Base-by-base conservation (phyloP, 2,888 invertebrate species). In the Leucophora obtusa region DNA sequence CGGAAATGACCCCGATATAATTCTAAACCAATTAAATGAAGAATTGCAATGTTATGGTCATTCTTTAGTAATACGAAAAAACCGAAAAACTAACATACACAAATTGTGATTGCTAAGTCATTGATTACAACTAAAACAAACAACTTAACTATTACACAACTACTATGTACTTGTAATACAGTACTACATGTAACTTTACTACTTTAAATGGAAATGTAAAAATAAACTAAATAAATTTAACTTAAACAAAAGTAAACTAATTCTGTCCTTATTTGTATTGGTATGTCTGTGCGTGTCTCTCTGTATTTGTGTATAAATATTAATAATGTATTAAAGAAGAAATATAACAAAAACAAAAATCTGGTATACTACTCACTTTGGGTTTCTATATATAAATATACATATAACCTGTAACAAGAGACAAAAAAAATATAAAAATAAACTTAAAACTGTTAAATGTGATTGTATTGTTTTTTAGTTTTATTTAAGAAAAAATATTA, bases 401-500 rank as follows among this genome's bases (percentile, higher is more conserved):
- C 3, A 50, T 70, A 68, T 77, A 62, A 70, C 65, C 70, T 66
- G 81, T 43, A 75, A 47, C 28, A 65, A 53, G 35, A 54, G 47
- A 60, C 63, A 50, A 28, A 58, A 62, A 68, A 43, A 24, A 51
- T 11, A 53, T 7, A 63, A 47, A 65, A 18, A 6, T 51, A 63
- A 43, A 60, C 7, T 56, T 21, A 17, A 56, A 73, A 59, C 73
- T 73, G 70, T 70, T 81, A 81, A 81, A 77, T 81, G 81, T 81
- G 81, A 81, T 81, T 73, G 65, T 73, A 77, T 70, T 77, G 59
- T 70, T 70, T 71, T 66, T 59, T 66, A 66, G 33, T 53, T 74
- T 53, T 59, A 47, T 54, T 33, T 72, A 76, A 51, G 28, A 54
- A 70, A 56, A 17, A 59, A 59, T 9, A 17, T 18, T 54, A 47